Evolutionary conservation across 2,113 vertebrate species (phyloP), one percentile per base, ranked within the genome.

Genomic region (Callipepla californica): DNA sequence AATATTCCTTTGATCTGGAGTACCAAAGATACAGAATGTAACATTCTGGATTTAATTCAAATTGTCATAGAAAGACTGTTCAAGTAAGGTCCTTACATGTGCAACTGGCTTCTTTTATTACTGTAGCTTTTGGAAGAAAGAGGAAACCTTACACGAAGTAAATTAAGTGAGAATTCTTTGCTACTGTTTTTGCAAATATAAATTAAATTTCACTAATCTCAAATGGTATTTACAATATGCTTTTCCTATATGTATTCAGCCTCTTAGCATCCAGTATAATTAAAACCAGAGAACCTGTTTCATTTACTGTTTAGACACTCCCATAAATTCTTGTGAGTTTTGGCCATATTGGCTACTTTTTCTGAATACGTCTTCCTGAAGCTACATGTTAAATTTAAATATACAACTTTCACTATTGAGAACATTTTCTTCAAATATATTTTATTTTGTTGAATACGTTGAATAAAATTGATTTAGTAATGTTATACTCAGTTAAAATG

Each of bases 171-270:
- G 45, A 69, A 61, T 89, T 50, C 85, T 76, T 92, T 77, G 48
- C 73, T 73, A 48, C 25, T 22, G 7, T 62, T 93, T 91, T 59
- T 78, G 11, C 26, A 81, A 94, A 95, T 90, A 69, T 73, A 88
- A 88, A 91, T 91, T 88, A 47, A 78, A 74, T 88, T 80, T 80
- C 23, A 79, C 42, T 74, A 65, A 67, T 94, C 87, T 91, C 65
- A 85, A 89, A 47, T 22, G 44, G 15, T 78, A 85, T 70, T 94
- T 88, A 36, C 44, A 47, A 21, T 36, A 68, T 80, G 80, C 94
- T 80, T 92, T 88, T 63, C 80, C 42, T 90, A 7, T 72, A n/a
- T 67, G 55, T 80, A 51, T 78, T 77, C 82, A 86, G 26, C 23
- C 61, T 84, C 34, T 80, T 94, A 90, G 14, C 28, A 83, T 61